Percentiles rank a stretch among this genome's conserved stretches.
Evolutionary conservation across 2,113 vertebrate genomes (phyloP).

Genomic region (Anser brachyrhynchus): DNA sequence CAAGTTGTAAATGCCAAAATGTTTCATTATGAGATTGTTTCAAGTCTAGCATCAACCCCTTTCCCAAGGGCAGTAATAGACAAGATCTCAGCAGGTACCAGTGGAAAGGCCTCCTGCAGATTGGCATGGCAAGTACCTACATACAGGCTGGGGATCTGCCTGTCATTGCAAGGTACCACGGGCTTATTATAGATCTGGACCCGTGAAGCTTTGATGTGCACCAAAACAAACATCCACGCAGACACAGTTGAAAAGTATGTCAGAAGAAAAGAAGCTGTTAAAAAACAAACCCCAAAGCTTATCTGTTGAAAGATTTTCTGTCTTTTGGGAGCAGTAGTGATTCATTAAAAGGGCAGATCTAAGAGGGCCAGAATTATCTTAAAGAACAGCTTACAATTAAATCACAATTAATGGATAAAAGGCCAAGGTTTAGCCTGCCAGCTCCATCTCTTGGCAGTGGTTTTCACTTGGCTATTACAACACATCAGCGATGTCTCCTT

Average conservation of each 20-base stretch:
- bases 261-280: neutral
- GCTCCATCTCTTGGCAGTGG: neutral
- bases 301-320: neutral
- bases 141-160: neutral
- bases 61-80: neutral
- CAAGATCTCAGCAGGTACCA: neutral
- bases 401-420: neutral
- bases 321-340: neutral
- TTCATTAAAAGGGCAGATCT: slow-evolving; percentile 13
- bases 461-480: neutral
- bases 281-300: neutral
- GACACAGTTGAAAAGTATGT: neutral
- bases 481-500: neutral
- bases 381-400: neutral
- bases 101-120: neutral
- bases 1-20: neutral
- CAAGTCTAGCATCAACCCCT: neutral
- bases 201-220: neutral
- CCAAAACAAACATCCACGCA: neutral
- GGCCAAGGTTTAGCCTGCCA: neutral
- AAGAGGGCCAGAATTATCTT: neutral
- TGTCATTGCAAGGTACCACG: neutral
- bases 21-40: neutral
- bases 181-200: neutral
- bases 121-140: neutral